Percentiles rank a stretch among this genome's conserved stretches.
These are phyloP conservation scores for Andrena bucephala DNA, from an alignment of 2,888 invertebrate genomes.

Conservation along the genomic window DNA sequence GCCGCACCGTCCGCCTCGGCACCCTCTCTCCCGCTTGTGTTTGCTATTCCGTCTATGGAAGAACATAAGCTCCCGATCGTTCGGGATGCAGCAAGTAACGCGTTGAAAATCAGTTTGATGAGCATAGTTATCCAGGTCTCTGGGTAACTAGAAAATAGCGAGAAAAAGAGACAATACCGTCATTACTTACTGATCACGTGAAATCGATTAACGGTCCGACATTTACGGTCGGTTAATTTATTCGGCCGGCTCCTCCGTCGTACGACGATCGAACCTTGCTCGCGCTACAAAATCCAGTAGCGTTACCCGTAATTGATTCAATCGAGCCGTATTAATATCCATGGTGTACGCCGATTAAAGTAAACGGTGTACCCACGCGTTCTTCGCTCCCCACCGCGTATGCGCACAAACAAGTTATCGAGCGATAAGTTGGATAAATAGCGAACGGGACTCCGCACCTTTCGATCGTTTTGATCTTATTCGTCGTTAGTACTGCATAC, in stretches of 20 bases:
- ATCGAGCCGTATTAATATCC: constrained; percentile 66
- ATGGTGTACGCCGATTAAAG: constrained; percentile 61
- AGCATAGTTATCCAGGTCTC: no score
- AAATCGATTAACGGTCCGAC: constrained; percentile 55
- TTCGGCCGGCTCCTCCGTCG: constrained; percentile 49
- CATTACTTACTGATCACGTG: constrained; percentile 51
- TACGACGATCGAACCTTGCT: constrained; percentile 43
- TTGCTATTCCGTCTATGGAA: no score
- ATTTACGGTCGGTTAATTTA: constrained; percentile 58
- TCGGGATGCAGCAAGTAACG: no score
- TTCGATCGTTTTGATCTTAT: not conserved
- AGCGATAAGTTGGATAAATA: constrained; percentile 44
- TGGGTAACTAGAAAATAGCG: not conserved
- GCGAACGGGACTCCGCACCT: constrained; percentile 39
- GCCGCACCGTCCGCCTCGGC: no score
- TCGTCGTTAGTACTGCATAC: not conserved
- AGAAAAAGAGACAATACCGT: constrained; percentile 25
- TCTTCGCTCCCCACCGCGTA: constrained; percentile 33
- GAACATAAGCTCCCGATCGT: no score
- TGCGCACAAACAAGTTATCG: constrained; percentile 55
- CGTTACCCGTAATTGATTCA: constrained; percentile 67
- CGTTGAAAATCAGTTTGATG: no score
- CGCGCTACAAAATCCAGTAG: constrained; percentile 56
- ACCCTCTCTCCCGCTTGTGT: no score
- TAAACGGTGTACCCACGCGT: constrained; percentile 45